A percentile compares a stretch with the other conserved stretches of the same genome.
Conservation (phyloP, 2,113 vertebrate genomes). For the Eonycteris spelaea region DNA sequence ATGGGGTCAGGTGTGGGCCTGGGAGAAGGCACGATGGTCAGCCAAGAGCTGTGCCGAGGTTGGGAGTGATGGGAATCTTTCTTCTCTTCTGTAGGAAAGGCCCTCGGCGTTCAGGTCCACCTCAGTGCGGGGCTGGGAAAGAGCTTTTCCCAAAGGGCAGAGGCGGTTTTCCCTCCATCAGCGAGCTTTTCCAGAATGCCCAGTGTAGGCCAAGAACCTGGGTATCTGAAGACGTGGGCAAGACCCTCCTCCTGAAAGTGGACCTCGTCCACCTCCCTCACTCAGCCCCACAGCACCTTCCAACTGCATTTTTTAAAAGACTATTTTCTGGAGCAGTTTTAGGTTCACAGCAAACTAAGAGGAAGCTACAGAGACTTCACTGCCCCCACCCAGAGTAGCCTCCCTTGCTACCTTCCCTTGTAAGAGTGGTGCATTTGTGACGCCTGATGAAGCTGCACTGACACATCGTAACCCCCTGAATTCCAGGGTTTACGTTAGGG, state of each 20-base stretch:
- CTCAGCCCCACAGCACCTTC: neutral
- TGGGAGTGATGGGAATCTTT: neutral
- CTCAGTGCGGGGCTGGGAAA: neutral
- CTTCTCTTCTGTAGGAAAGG: neutral
- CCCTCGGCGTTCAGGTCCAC: neutral
- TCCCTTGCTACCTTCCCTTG: neutral
- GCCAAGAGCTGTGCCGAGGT: fast-evolving
- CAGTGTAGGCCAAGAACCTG: neutral
- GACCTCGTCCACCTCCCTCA: fast-evolving
- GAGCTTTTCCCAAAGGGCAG: neutral
- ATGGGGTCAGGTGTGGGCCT: neutral
- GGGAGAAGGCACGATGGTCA: neutral
- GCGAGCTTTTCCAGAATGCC: neutral
- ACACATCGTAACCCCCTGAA: neutral
- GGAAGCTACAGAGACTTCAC: neutral
- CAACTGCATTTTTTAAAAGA: neutral
- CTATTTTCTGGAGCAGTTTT: neutral
- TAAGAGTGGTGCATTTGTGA: neutral
- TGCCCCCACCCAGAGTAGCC: too few relatives aligned
- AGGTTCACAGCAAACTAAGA: neutral
- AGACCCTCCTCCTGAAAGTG: neutral
- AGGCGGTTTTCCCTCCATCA: neutral
- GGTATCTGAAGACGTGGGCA: neutral
- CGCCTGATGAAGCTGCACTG: fast-evolving
- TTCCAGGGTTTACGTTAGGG: fast-evolving